Evolutionary conservation across 2,113 vertebrate species (phyloP).

Genomic region (Athene noctua): DNA sequence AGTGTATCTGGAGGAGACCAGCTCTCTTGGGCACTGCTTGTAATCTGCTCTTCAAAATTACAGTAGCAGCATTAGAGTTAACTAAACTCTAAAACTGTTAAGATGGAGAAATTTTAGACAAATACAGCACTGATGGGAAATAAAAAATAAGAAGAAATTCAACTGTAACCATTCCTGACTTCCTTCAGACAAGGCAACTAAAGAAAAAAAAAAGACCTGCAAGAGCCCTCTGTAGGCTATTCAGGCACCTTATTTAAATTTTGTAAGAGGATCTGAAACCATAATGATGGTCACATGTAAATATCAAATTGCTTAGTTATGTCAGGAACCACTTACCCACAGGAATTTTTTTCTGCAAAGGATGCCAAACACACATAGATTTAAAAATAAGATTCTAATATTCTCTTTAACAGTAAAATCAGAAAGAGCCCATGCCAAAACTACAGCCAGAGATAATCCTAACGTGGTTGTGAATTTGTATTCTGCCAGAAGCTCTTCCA

Average conservation of each 20-base stretch:
- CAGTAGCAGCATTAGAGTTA: not conserved
- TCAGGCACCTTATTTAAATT: constrained; percentile 48
- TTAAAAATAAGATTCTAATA: not conserved
- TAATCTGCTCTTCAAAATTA: not conserved
- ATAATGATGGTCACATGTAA: not conserved
- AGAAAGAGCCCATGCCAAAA: not conserved
- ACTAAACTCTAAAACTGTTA: not conserved
- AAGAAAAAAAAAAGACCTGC: not conserved
- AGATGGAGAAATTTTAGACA: not conserved
- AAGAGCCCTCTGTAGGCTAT: constrained; percentile 31
- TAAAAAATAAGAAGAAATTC: constrained; percentile 27
- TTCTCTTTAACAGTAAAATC: not conserved
- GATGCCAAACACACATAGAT: not conserved
- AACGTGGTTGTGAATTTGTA: not conserved
- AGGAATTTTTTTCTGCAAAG: not conserved
- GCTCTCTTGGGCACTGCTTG: not conserved
- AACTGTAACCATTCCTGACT: constrained; percentile 6
- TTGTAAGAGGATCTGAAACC: constrained; percentile 24
- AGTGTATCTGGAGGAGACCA: not conserved
- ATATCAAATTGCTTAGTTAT: not conserved
- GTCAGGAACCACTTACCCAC: not conserved
- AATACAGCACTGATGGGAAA: constrained; percentile 39
- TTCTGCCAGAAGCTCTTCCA: not conserved
- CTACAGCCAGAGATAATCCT: not conserved
- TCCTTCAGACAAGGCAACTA: constrained; percentile 6